These are phyloP conservation scores for Mesoligia furuncula DNA, from an alignment of 2,888 invertebrate genomes.

Conservation along the genomic window DNA sequence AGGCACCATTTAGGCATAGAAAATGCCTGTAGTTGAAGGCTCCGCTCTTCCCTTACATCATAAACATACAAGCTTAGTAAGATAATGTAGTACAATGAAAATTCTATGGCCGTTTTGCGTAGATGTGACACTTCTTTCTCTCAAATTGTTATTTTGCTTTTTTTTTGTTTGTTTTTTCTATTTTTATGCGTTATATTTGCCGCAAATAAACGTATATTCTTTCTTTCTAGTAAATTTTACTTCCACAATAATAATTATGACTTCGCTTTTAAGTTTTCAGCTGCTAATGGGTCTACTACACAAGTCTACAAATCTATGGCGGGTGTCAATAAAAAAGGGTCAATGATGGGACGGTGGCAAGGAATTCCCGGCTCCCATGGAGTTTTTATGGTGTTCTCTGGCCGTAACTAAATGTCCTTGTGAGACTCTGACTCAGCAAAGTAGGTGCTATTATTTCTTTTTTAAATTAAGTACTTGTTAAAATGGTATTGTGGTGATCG, in stretches of 20 bases:
- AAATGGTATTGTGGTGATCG: conserved; percentile 42
- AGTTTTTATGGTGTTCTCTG: conserved; percentile 81
- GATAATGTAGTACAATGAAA: too few species aligned
- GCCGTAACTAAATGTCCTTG: conserved; percentile 86
- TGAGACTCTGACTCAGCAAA: conserved; percentile 78
- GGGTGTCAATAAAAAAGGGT: conserved; percentile 71
- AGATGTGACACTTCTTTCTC: too few species aligned
- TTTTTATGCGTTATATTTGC: too few species aligned
- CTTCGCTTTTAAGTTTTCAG: conserved; percentile 14
- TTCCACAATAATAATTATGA: not conserved
- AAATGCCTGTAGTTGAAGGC: too few species aligned
- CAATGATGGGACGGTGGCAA: conserved; percentile 76
- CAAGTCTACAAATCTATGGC: conserved; percentile 69
- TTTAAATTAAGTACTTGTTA: conserved; percentile 59
- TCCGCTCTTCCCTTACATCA: too few species aligned
- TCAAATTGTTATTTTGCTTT: too few species aligned
- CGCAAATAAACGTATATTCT: too few species aligned
- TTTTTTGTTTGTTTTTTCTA: too few species aligned
- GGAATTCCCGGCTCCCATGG: conserved; percentile 86
- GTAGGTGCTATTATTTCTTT: conserved; percentile 66
- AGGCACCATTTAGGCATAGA: too few species aligned
- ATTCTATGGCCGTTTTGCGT: too few species aligned
- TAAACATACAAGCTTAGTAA: too few species aligned
- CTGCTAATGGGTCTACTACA: not conserved
- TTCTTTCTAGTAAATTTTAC: not conserved